Percentiles rank a stretch among this genome's conserved stretches.
These are phyloP conservation scores for Halocaridina rubra DNA, from an alignment of 2,888 invertebrate species.

Conservation along the genomic window DNA sequence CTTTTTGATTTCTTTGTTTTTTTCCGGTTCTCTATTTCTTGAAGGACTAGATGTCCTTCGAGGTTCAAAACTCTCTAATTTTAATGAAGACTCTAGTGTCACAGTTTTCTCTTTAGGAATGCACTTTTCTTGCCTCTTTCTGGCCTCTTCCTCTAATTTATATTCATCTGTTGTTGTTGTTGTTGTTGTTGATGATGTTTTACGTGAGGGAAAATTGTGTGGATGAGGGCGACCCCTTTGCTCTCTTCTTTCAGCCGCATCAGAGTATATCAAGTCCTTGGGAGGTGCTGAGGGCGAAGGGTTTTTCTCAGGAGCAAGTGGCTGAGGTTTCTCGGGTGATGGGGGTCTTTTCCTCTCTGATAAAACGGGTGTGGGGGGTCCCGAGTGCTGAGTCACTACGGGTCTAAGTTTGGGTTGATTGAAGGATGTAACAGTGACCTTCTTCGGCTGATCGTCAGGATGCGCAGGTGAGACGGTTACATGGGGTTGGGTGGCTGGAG, in stretches of 20 bases:
- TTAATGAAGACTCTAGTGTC: too few species aligned
- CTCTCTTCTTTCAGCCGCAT: conserved; percentile 3
- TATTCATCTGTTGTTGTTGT: not conserved
- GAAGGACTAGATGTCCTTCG: not conserved
- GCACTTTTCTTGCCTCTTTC: too few species aligned
- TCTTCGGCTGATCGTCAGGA: conserved; percentile 17
- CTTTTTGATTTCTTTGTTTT: too few species aligned
- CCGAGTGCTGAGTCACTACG: conserved; percentile 6
- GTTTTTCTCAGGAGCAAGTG: not conserved
- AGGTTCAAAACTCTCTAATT: too few species aligned
- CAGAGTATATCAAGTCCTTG: conserved; percentile 43
- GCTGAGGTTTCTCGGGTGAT: not conserved
- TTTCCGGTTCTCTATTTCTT: too few species aligned
- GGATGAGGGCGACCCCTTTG: not conserved
- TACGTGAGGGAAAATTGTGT: not conserved
- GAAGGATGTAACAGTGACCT: conserved; percentile 58
- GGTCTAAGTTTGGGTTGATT: conserved; percentile 51
- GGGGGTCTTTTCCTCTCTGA: not conserved
- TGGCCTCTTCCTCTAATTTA: not conserved
- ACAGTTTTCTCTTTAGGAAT: too few species aligned
- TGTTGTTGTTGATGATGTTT: not conserved
- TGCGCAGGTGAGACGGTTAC: conserved; percentile 24
- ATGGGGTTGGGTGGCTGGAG: not conserved
- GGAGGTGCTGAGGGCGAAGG: conserved; percentile 47
- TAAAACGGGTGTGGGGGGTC: not conserved